Evolutionary conservation across 2,797 vertebrate species (phyloP), one percentile per base, ranked within the genome.

Genomic region (Merluccius polli): DNA sequence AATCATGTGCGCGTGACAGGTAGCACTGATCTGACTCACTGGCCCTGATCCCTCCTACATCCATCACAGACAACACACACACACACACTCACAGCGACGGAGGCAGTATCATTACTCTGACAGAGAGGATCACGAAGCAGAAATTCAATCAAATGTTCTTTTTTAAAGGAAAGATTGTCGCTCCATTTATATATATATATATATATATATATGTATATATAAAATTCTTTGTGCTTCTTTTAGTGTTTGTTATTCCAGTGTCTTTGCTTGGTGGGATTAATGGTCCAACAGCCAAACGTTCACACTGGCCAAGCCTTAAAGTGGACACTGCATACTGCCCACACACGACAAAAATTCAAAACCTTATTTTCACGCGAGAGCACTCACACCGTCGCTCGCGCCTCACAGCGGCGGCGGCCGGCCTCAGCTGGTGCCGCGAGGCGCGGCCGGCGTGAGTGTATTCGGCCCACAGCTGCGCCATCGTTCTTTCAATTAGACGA

Each of bases 21-120:
- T 82, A 29, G 71, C 86, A 81, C 36, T 76, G 75, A 83, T 88
- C 78, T 81, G 41, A 44, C 71, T 85, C 75, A 78, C 84, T 88
- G 74, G 65, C 78, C 78, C 70, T 76, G 81, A 87, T 83, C 78
- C 65, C 76, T 81, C 74, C 69, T 44, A 67, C 84, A 85, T 88
- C 81, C 72, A 75, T 86, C 71, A 48, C 15, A 48, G 4, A 48
- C 44, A 48, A 48, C 71, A 48, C 71, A 30, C 16, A 16, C 36
- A 72, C 38, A 21, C 71, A 72, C 36, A 72, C 71, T 30, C 48
- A 59, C 27, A 73, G 38, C 44, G 11, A 38, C 35, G 29, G 13
- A 72, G 32, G 4, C 72, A 63, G 31, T 33, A 35, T 33, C 48
- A 63, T 73, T 52, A 73, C 48, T 31, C 29, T 52, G 33, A 78